Evolutionary conservation across 2,113 vertebrate species (phyloP), one percentile per base, ranked within the genome.

Genomic region (Crotalus viridis): DNA sequence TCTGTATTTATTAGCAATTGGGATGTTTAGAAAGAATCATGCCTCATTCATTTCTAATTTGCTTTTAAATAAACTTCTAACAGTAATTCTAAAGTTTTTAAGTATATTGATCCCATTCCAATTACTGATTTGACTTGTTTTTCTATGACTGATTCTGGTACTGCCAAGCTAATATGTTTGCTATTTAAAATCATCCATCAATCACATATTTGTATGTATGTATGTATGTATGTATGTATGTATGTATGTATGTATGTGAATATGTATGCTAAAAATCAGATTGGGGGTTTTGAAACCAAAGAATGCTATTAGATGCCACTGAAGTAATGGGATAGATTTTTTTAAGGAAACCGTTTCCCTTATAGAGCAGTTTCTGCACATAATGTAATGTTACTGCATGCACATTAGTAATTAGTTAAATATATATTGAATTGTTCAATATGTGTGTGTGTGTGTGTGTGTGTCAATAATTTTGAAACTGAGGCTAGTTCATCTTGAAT

Each of bases 1-100:
- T 10, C 28, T 89, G 24, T 69, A 13, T 95, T 92, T 24, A 0
- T 93, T 43, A 19, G 90, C 0, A 61, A 52, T n/a, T 54, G 39
- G 24, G 46, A 24, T 26, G 87, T 86, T 92, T 1, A 0, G 85
- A 90, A 94, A 93, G 87, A 8, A 19, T 93, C 90, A 17, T 12
- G 43, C 86, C 19, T 93, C 90, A 17, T 15, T 46, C 86, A 92
- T 43, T 57, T n/a, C 21, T 0, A 5, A 5, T 13, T 95, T 96
- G 92, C 89, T 90, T 93, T 56, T 19, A 24, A 81, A 81, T 8
- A 81, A 43, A 81, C 33, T 21, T 81, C 69, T 81, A 81, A 74
- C 10, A 69, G n/a, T 74, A 33, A 17, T 74, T 74, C 64, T 74
- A n/a, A 74, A 74, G n/a, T 81, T 39, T 81, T 69, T 15, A 85